Evolutionary conservation across 2,888 invertebrate genomes (phyloP), one percentile per base, ranked within the genome.

Genomic region (Leptinotarsa haldemani): DNA sequence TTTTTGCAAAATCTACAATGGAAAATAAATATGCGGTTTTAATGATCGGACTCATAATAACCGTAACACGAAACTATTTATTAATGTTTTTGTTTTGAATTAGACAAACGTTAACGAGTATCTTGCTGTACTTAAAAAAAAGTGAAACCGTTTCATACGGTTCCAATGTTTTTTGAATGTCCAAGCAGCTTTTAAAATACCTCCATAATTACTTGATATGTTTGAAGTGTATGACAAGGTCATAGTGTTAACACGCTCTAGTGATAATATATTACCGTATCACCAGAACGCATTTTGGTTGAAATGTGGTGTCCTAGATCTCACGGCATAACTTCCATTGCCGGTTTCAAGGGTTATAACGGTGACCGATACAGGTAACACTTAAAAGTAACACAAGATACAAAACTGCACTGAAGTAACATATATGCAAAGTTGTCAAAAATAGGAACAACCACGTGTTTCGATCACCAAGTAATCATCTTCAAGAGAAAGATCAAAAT

Each of bases 81-180:
- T 61, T 22, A 13, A 58, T 58, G n/a, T 40, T 40, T 40, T 40
- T 40, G 40, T 40, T 40, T 40, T 40, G 40, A 40, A 40, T 52
- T 20, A 52, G 18, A 52, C 9, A 2, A 58, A 25, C 4, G 15
- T 20, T 25, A 20, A 20, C 1, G 40, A 7, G 40, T 40, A 40
- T 40, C 40, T 40, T 40, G 40, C 40, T 40, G 40, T 40, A 40
- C 9, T 40, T 40, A 30, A 40, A 61, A 61, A 61, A 61, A 61
- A 56, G 56, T 56, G 30, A 61, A 61, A 61, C 61, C 61, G 40
- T 61, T 30, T 25, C 30, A 56, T 61, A 61, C 61, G 61, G 61
- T 61, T 61, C 61, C 40, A 15, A 30, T 16, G 61, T 40, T 40
- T 30, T n/a, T 7, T 61, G n/a, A 30, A 61, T 30, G 16, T 61